Base-by-base conservation (phyloP, 2,113 vertebrate genomes). In the Rhabdornis inornatus region DNA sequence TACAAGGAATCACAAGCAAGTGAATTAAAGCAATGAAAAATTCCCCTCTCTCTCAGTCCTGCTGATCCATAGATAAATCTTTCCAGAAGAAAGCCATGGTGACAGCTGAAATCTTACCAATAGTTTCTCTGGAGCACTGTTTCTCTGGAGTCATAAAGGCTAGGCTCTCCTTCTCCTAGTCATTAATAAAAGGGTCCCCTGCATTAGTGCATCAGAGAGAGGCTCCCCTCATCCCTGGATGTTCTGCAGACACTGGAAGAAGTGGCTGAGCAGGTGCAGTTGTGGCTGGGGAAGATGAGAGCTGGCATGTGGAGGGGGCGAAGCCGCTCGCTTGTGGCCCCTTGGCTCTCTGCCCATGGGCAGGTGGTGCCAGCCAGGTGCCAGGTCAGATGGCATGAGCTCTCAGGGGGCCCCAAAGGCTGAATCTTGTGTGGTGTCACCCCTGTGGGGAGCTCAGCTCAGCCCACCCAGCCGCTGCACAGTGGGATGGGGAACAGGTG, bases 291-390 rank as follows among this genome's bases (percentile, higher is more conserved):
- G 28, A 10, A 19, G 40, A 2, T 0, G 1, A n/a, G 27, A 45
- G 10, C 15, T 6, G 8, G 10, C 40, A 9, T 11, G 10, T 11
- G 16, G 4, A 70, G 56, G 47, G 47, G 47, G 4, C 6, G 19
- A 28, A 47, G 40, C 40, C 0, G 0, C 61, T 66, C 5, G 0
- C 19, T 15, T 5, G 5, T 19, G 11, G 12, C 49, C 44, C 21
- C 20, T 8, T 4, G 1, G 13, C 5, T 6, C n/a, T 39, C 23
- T n/a, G 10, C 11, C 24, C 44, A 8, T 0, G 1, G 50, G 44
- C n/a, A 59, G 50, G 3, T 4, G 20, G 27, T 71, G 40, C 22
- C 37, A 39, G 65, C 4, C 14, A 6, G 31, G 19, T 15, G 64
- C n/a, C 59, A 21, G 0, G 0, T 2, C 13, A 12, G 44, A 5